phyloP scores from a whole-genome alignment of 2,888 invertebrate genomes.

The Drosophila mulleri region DNA sequence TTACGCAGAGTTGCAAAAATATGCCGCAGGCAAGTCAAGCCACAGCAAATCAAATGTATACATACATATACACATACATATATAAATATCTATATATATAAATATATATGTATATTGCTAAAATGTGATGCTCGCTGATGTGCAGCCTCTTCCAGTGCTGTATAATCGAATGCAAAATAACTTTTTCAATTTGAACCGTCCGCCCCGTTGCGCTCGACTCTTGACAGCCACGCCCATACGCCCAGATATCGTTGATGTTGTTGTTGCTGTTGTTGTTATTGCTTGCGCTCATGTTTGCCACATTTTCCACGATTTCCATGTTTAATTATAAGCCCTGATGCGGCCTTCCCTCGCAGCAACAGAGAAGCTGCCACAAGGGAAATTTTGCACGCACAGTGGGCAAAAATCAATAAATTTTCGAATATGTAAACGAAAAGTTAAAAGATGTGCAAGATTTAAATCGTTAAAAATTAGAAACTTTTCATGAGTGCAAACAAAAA shows the following conservation, averaged over 20 bases:
- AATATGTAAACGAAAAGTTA: not conserved
- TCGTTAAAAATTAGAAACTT: not conserved
- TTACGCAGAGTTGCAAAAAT: constrained; percentile 74
- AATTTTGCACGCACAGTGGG: constrained; percentile 54
- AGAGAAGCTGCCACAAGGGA: constrained; percentile 63
- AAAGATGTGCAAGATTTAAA: not conserved
- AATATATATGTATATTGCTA: not conserved
- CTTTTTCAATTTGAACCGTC: constrained; percentile 72
- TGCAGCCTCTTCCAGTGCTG: constrained; percentile 41
- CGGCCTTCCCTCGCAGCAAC: constrained; percentile 28
- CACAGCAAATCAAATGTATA: constrained; percentile 60
- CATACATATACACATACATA: not conserved
- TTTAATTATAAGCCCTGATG: constrained; percentile 72
- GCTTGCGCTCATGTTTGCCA: constrained; percentile 62
- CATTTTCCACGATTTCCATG: constrained; percentile 76
- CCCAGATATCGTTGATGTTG: constrained; percentile 7
- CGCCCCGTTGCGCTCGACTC: constrained; percentile 43
- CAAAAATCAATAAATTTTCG: not conserved
- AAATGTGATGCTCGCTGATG: constrained; percentile 47
- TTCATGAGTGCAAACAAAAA: not conserved
- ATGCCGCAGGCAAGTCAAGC: constrained; percentile 49
- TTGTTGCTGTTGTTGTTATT: constrained; percentile 42
- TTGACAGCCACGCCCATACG: constrained; percentile 32
- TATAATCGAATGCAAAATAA: constrained; percentile 79
- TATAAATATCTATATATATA: not conserved